These are phyloP conservation scores for Lapara coniferarum DNA, from an alignment of 2,888 invertebrate genomes.

Conservation along the genomic window DNA sequence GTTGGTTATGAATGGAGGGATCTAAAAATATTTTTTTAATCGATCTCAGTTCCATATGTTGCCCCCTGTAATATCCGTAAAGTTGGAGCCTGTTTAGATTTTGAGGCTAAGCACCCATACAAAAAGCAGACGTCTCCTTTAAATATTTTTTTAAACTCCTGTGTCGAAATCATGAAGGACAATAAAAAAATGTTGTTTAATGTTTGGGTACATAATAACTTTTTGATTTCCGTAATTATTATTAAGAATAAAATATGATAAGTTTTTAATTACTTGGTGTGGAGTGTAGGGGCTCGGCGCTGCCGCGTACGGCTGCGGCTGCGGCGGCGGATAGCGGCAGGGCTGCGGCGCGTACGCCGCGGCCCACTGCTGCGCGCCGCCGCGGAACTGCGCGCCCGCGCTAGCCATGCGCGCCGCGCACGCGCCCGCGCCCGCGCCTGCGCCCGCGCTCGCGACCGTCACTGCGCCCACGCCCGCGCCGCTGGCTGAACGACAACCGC, in stretches of 20 bases:
- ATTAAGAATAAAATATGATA: slow-evolving; percentile 22
- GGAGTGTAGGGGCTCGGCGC: slow-evolving; percentile 75
- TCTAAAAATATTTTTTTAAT: too few relatives aligned
- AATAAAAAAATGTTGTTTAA: too few relatives aligned
- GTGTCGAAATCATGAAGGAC: too few relatives aligned
- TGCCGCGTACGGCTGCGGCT: slow-evolving; percentile 74
- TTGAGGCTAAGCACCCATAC: too few relatives aligned
- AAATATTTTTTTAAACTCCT: too few relatives aligned
- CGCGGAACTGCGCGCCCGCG: slow-evolving; percentile 81
- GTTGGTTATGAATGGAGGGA: too few relatives aligned
- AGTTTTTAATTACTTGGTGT: slow-evolving; percentile 66
- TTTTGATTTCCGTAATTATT: not conserved
- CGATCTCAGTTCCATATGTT: too few relatives aligned
- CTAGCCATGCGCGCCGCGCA: slow-evolving; percentile 82
- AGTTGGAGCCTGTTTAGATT: too few relatives aligned
- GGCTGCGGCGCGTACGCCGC: slow-evolving; percentile 79
- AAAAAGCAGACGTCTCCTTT: too few relatives aligned
- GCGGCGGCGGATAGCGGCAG: slow-evolving; percentile 81
- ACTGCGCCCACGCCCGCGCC: slow-evolving; percentile 76
- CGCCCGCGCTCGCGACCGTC: slow-evolving; percentile 80
- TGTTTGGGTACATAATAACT: too few relatives aligned
- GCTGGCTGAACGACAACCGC: slow-evolving; percentile 76
- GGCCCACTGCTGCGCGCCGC: slow-evolving; percentile 80
- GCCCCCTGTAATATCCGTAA: too few relatives aligned
- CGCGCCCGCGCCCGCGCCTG: slow-evolving; percentile 78